These are phyloP conservation scores for Ridgeia piscesae DNA, from an alignment of 1,140 invertebrate species.

Conservation along the genomic window DNA sequence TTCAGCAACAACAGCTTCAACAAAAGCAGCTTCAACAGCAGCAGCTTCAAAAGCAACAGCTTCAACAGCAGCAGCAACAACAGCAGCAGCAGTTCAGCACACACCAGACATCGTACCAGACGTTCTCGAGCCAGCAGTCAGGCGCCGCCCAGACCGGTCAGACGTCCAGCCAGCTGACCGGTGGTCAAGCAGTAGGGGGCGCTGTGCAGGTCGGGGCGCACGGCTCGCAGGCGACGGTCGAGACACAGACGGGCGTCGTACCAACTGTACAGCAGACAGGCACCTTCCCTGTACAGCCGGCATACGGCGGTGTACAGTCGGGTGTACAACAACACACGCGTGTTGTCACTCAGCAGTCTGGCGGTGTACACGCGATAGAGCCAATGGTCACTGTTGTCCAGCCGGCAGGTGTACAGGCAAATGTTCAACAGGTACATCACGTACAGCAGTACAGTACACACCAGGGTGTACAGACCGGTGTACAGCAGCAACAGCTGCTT, in stretches of 20 bases:
- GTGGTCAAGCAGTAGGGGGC: background rate
- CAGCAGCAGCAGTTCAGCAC: conserved; percentile 17
- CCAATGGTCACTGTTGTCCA: background rate
- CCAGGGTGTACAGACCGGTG: background rate
- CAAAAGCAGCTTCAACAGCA: conserved; percentile 37
- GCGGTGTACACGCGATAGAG: background rate
- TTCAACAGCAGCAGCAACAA: conserved; percentile 29
- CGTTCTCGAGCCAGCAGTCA: conserved; percentile 17
- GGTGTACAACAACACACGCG: background rate
- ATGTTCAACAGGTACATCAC: background rate
- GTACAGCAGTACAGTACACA: background rate
- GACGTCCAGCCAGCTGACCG: background rate
- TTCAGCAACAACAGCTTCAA: conserved; percentile 17
- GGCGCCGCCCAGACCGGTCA: background rate
- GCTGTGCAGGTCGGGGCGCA: background rate
- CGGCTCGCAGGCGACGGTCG: background rate
- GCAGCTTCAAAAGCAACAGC: conserved; percentile 32
- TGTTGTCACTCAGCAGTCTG: background rate
- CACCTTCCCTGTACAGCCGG: background rate
- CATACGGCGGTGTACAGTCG: background rate
- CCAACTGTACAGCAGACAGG: background rate
- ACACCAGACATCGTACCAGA: conserved; percentile 13
- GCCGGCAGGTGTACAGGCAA: background rate
- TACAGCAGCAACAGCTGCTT: too few species aligned
- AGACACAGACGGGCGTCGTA: background rate